A percentile compares a stretch with the other conserved stretches of the same genome.
phyloP scores from a whole-genome alignment of 2,888 invertebrate genomes.

The Calliopum simillimum region DNA sequence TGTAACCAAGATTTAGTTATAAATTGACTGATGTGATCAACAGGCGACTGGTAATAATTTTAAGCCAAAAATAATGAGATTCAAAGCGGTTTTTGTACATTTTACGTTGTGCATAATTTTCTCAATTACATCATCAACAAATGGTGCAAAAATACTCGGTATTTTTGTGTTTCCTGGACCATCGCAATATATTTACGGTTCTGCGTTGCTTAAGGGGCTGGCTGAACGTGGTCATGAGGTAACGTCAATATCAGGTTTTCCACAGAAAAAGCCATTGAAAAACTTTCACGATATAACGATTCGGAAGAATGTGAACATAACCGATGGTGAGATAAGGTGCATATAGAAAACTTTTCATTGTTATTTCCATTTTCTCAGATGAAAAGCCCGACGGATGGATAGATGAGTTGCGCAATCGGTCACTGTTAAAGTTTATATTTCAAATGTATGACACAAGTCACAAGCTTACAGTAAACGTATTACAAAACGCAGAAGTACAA shows the following conservation, averaged over 20 bases:
- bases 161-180: constrained; percentile 50
- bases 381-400: too few species aligned
- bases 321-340: too few species aligned
- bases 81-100: constrained; percentile 6
- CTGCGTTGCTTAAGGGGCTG: constrained; percentile 54
- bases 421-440: too few species aligned
- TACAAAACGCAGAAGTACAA: constrained; percentile 48
- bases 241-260: constrained; percentile 59
- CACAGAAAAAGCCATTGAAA: constrained; percentile 52
- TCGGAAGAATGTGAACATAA: constrained; percentile 31
- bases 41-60: too few species aligned
- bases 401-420: too few species aligned
- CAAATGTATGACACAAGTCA: constrained; percentile 34
- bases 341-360: too few species aligned
- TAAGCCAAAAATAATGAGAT: too few species aligned
- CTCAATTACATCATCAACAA: neutral
- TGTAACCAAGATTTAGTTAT: too few species aligned
- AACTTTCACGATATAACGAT: constrained; percentile 54
- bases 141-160: constrained; percentile 42
- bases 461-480: constrained; percentile 21
- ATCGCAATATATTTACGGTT: constrained; percentile 57
- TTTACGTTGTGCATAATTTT: too few species aligned
- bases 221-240: constrained; percentile 64
- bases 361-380: too few species aligned
- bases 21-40: too few species aligned